phyloP scores from a whole-genome alignment of 2,888 invertebrate species.

The Leptopilina myrica region DNA sequence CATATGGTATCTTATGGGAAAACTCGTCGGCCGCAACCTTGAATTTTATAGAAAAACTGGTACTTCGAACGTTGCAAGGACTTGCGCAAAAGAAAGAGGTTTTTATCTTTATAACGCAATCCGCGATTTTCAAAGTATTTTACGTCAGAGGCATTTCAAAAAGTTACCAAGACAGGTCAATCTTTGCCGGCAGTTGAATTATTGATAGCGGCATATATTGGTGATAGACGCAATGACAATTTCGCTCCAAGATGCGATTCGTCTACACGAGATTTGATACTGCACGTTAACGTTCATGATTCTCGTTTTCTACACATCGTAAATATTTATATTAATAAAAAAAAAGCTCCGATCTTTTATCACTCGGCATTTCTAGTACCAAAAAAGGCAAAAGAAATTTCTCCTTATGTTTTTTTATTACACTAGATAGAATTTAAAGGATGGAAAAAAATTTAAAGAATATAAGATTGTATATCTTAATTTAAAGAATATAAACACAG shows the following conservation, averaged over 20 bases:
- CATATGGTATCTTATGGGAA: not conserved
- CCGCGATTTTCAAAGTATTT: slow-evolving; percentile 11
- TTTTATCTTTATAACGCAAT: slow-evolving; percentile 30
- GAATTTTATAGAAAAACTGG: not conserved
- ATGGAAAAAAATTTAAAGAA: too few species aligned
- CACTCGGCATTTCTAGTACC: not conserved
- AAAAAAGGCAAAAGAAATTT: not conserved
- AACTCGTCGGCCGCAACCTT: slow-evolving; percentile 27
- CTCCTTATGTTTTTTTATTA: not conserved
- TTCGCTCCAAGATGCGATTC: slow-evolving; percentile 24
- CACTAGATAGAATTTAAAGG: too few species aligned
- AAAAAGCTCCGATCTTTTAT: not conserved
- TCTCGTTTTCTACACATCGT: not conserved
- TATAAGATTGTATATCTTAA: too few species aligned
- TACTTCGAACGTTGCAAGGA: slow-evolving; percentile 20
- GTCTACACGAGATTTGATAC: slow-evolving; percentile 5
- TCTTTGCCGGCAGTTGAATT: slow-evolving; percentile 28
- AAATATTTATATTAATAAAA: slow-evolving; percentile 13
- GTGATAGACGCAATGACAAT: slow-evolving; percentile 22
- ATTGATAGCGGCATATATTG: slow-evolving; percentile 19
- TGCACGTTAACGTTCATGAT: slow-evolving; percentile 13
- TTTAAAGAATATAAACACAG: too few species aligned
- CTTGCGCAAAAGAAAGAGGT: slow-evolving; percentile 11
- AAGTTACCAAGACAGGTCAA: slow-evolving; percentile 39
- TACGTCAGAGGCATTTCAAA: slow-evolving; percentile 31